These are phyloP conservation scores for Onychomys leucogaster DNA, from an alignment of 2,797 vertebrate species.

Conservation along the genomic window DNA sequence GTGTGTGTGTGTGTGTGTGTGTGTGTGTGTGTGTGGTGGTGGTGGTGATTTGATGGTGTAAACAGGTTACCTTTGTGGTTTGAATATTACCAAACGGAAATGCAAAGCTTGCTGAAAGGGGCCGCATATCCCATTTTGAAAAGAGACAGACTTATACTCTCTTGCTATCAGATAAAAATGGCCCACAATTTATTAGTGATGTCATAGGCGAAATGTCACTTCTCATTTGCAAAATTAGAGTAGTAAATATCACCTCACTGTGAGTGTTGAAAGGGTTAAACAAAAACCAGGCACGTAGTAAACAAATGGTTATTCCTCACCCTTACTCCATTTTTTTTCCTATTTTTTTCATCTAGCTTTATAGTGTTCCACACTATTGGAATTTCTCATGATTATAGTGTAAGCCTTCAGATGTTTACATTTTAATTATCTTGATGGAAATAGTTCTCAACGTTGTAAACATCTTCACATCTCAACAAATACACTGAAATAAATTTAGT, in stretches of 20 bases:
- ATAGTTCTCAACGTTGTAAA: slow-evolving; percentile 24
- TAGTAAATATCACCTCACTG: background rate
- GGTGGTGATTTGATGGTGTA: background rate
- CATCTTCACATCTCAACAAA: background rate
- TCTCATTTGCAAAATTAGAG: slow-evolving; percentile 19
- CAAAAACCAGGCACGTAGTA: background rate
- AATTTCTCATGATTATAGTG: background rate
- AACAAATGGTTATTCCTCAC: background rate
- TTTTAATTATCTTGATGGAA: slow-evolving; percentile 39
- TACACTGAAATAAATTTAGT: background rate
- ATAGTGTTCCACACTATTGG: background rate
- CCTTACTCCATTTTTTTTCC: background rate
- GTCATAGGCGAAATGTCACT: background rate
- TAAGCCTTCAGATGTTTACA: background rate
- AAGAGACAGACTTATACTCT: background rate
- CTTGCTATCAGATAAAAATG: slow-evolving; percentile 18
- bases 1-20: background rate
- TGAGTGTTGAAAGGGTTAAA: slow-evolving; percentile 2
- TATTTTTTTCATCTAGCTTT: background rate
- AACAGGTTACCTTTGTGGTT: slow-evolving; percentile 19
- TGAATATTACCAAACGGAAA: slow-evolving; percentile 22
- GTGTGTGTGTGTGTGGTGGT: background rate
- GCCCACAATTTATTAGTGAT: slow-evolving; percentile 2
- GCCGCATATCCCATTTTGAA: background rate
- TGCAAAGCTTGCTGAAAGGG: slow-evolving; percentile 16